Evolutionary conservation across 2,113 vertebrate species (phyloP), one percentile per base, ranked within the genome.

Genomic region (Hemibagrus wyckioides): DNA sequence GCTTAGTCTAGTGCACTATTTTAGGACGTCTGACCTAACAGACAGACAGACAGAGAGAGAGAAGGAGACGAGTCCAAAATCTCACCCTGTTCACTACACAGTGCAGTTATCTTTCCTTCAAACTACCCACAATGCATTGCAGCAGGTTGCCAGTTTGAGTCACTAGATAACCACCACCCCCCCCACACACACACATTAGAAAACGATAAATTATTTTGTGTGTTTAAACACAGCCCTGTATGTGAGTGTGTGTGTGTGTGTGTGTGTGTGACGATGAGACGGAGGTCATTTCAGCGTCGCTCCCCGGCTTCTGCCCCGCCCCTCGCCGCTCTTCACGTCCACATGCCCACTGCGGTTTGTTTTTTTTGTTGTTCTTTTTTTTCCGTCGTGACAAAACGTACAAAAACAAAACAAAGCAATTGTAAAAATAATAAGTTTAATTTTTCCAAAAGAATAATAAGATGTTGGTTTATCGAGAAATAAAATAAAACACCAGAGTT

Each of bases 401-500:
- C n/a, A n/a, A 77, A 73, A 6, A 33, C 48, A 23, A 50, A 80
- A 25, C n/a, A 81, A 81, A 79, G 75, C 75, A 79, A 79, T 79
- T 28, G n/a, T 81, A 39, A 57, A 44, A 75, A 75, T 56, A 59
- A 80, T 9, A 19, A 36, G 36, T 23, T 80, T 41, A 11, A 80
- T 80, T 56, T 50, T 56, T 48, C 33, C 7, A 36, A 69, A 77
- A 48, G 23, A 50, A 76, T 48, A 50, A 76, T 76, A 76, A 76
- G 6, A n/a, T 73, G 69, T 79, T 56, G 1, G 17, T 39, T 81
- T 57, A 59, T 81, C 4, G 13, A n/a, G 14, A 41, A 41, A 73
- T 36, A 71, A 8, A 17, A 13, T 28, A 69, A 17, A 39, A 73
- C 36, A 73, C 1, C 6, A 41, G 25, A 82, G 94, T 94, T 94